Evolutionary conservation across 2,113 vertebrate genomes (phyloP), one percentile per base, ranked within the genome.

Genomic region (Channa maculata): DNA sequence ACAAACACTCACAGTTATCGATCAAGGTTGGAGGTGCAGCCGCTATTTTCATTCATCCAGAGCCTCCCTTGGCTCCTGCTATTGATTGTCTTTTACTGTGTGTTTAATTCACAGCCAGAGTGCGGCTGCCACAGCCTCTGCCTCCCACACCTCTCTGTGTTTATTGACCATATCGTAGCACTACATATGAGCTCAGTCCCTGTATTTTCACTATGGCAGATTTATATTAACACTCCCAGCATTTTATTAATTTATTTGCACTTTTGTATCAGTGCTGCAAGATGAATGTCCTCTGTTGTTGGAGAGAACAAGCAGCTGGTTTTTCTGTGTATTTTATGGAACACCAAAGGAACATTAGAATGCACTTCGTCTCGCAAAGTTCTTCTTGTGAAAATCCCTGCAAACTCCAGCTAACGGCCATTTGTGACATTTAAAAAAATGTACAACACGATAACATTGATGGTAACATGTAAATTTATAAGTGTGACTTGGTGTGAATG

Each of bases 21-120:
- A 85, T 88, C 72, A 86, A 72, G 75, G 52, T 39, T 71, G 49
- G 74, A 69, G 73, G 71, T 64, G 49, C 58, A 74, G 82, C 46
- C 12, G 33, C 66, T 78, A 76, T 86, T 87, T 76, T 84, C 87
- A 85, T 89, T 91, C 84, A 91, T 85, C 75, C 79, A 55, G 38
- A 69, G 70, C 61, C 77, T 88, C 78, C 72, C 68, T 64, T 78
- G 75, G 87, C 84, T 83, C 77, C 68, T 57, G 51, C 48, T 75
- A 89, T 91, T 24, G 84, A 90, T 87, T 88, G 54, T 67, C 68
- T 65, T 86, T 87, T 75, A 85, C 67, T 59, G 62, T 75, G 74
- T 75, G 66, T 83, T 89, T 87, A 88, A 87, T 91, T 87, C 85
- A 60, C 77, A 83, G 83, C 72, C 75, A 75, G 75, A 83, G 60